These are phyloP conservation scores for Pristionchus mayeri DNA, from an alignment of 2,888 invertebrate genomes.

Conservation along the genomic window DNA sequence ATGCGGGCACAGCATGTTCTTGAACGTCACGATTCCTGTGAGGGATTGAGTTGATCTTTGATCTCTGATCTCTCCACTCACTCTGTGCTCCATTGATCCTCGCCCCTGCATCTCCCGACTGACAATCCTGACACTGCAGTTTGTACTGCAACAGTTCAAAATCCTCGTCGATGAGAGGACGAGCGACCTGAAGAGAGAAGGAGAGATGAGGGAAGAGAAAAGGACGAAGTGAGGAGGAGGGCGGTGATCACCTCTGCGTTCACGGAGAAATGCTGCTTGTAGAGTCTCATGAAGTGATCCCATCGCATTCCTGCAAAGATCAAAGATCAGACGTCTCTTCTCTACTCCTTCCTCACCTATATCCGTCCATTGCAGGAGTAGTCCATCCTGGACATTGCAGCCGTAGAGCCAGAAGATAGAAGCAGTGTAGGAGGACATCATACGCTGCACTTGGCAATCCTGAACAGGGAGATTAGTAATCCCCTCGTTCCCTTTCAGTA, in stretches of 20 bases:
- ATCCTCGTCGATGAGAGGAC: slow-evolving; percentile 70
- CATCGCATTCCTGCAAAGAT: slow-evolving; percentile 68
- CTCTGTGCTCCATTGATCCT: slow-evolving; percentile 66
- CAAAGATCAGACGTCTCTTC: background rate
- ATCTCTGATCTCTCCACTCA: too few species aligned
- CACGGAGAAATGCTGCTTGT: slow-evolving; percentile 69
- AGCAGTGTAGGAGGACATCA: slow-evolving; percentile 76
- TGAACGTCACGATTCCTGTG: slow-evolving; percentile 68
- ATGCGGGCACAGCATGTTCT: slow-evolving; percentile 75
- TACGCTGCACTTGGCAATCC: slow-evolving; percentile 76
- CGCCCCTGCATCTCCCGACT: slow-evolving; percentile 58
- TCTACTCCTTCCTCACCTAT: slow-evolving; percentile 46
- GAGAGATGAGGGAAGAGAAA: background rate
- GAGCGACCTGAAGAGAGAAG: slow-evolving; percentile 59
- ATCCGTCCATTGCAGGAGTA: slow-evolving; percentile 69
- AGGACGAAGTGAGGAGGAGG: too few species aligned
- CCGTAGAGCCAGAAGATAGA: slow-evolving; percentile 75
- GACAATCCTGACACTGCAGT: slow-evolving; percentile 73
- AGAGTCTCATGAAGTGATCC: slow-evolving; percentile 74
- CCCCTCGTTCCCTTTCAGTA: too few species aligned
- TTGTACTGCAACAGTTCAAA: slow-evolving; percentile 73
- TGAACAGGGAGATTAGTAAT: slow-evolving; percentile 50
- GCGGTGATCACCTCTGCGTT: slow-evolving; percentile 65
- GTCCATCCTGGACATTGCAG: slow-evolving; percentile 69
- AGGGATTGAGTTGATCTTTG: too few species aligned